These are phyloP conservation scores for Lepidocolaptes lacrymiger DNA, from an alignment of 2,797 vertebrate genomes.

Conservation along the genomic window DNA sequence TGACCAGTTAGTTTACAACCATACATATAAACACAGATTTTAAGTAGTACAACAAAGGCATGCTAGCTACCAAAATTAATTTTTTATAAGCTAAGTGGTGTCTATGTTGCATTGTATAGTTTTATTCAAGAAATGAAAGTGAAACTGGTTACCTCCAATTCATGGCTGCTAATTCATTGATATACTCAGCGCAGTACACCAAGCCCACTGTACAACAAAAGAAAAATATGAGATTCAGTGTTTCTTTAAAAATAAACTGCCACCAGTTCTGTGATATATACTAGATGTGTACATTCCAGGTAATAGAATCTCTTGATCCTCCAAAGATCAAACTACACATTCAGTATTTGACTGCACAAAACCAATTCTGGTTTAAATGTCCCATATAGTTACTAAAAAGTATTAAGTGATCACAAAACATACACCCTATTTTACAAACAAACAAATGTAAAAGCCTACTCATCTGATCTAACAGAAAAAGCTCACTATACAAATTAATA, in stretches of 20 bases:
- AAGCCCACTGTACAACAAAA: conserved; percentile 79
- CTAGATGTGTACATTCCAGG: not conserved
- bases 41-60: not conserved
- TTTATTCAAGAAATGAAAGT: not conserved
- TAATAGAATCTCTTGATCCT: not conserved
- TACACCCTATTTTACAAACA: not conserved
- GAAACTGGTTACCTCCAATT: conserved; percentile 88
- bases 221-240: not conserved
- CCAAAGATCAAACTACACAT: not conserved
- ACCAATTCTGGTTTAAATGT: not conserved
- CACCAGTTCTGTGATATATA: not conserved
- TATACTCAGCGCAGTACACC: conserved; percentile 90
- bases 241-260: not conserved
- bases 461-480: not conserved
- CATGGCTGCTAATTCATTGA: conserved; percentile 93
- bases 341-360: not conserved
- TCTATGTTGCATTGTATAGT: not conserved
- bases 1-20: not conserved
- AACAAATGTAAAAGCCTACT: not conserved
- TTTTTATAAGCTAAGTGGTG: not conserved
- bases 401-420: not conserved
- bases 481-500: not conserved
- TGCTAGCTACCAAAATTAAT: not conserved
- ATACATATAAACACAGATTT: not conserved
- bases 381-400: not conserved